phyloP scores from a whole-genome alignment of 1,140 invertebrate genomes.

The Eriocheir sinensis region DNA sequence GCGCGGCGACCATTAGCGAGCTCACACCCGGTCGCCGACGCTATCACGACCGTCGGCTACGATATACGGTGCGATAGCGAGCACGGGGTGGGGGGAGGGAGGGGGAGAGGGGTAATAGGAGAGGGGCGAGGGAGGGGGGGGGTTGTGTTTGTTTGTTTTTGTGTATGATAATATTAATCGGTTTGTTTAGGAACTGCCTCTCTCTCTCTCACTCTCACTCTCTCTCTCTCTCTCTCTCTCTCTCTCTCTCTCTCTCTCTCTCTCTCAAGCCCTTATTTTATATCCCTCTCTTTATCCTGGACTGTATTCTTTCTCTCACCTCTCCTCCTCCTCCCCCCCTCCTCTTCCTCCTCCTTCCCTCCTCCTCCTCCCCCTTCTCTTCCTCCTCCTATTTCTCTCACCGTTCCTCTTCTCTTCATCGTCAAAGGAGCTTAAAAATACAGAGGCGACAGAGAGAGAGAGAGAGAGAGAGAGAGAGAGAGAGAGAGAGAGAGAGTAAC shows the following conservation, averaged over 20 bases:
- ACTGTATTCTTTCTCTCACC: slow-evolving; percentile 32
- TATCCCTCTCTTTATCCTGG: neutral
- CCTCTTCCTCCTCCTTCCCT: slow-evolving; percentile 32
- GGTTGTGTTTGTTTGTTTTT: too few relatives aligned
- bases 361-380: neutral
- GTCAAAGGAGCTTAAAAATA: neutral
- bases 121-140: too few relatives aligned
- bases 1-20: neutral
- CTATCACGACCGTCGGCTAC: neutral
- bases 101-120: too few relatives aligned
- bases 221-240: slow-evolving; percentile 10
- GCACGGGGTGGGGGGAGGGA: too few relatives aligned
- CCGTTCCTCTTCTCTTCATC: slow-evolving; percentile 18
- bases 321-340: neutral
- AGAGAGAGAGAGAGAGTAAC: slow-evolving; percentile 41
- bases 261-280: neutral
- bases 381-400: neutral
- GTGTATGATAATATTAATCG: too few relatives aligned
- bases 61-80: neutral
- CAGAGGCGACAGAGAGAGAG: neutral
- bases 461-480: neutral
- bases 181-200: too few relatives aligned
- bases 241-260: slow-evolving; percentile 39
- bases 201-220: slow-evolving; percentile 49
- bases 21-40: neutral